Conservation (phyloP, 2,888 invertebrate genomes). For the Synergus itoensis region DNA sequence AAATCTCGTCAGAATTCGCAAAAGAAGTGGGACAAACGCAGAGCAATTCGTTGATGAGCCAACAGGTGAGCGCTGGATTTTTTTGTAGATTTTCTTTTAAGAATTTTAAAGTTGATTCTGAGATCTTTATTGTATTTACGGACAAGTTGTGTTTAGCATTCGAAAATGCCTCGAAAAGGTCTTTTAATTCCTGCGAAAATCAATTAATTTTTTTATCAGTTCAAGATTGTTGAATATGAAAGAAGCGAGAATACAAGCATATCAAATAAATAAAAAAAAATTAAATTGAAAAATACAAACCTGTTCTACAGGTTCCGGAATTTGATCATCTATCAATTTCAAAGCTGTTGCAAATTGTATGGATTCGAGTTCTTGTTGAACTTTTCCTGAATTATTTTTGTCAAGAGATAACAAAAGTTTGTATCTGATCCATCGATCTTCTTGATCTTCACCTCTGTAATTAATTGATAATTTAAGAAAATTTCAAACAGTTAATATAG, state of each 20-base stretch:
- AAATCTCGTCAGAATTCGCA: slow-evolving; percentile 55
- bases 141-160: slow-evolving; percentile 63
- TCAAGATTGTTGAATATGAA: background rate
- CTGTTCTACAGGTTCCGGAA: slow-evolving; percentile 56
- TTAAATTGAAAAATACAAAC: slow-evolving; percentile 42
- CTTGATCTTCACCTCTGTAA: slow-evolving; percentile 51
- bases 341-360: slow-evolving; percentile 59
- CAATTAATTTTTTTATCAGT: background rate
- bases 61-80: slow-evolving; percentile 75
- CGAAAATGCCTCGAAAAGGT: slow-evolving; percentile 57
- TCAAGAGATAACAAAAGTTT: slow-evolving; percentile 60
- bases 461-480: slow-evolving; percentile 17
- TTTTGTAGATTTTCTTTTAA: slow-evolving; percentile 78
- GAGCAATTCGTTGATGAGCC: slow-evolving; percentile 69
- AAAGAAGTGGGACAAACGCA: slow-evolving; percentile 62
- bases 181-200: slow-evolving; percentile 60
- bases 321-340: slow-evolving; percentile 55
- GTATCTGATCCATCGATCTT: slow-evolving; percentile 64
- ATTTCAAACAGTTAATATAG: too few relatives aligned
- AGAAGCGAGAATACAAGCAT: too few relatives aligned
- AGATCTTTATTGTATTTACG: slow-evolving; percentile 74
- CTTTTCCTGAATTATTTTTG: slow-evolving; percentile 49
- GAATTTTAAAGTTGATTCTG: slow-evolving; percentile 75
- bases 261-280: background rate
- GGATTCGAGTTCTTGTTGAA: slow-evolving; percentile 56